phyloP scores from a whole-genome alignment of 2,888 invertebrate genomes.

The Pristionchus fissidentatus region DNA sequence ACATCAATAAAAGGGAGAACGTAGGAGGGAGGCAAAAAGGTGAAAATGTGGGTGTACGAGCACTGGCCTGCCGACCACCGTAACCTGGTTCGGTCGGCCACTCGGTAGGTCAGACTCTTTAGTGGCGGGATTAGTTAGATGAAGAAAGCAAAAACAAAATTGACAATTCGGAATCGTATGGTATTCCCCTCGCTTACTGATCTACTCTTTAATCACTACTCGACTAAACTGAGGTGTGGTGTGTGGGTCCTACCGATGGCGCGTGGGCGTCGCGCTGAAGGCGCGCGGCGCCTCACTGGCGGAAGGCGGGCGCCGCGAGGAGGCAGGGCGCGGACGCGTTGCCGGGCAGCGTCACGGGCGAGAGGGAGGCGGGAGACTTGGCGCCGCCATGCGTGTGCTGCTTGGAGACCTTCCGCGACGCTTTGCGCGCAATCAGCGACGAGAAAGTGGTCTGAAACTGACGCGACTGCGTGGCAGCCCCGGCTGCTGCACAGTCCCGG shows the following conservation, averaged over 20 bases:
- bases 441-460: slow-evolving; percentile 70
- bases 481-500: slow-evolving; percentile 11
- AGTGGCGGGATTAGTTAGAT: neutral
- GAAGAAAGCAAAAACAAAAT: neutral
- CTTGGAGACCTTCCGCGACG: slow-evolving; percentile 57
- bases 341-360: slow-evolving; percentile 49
- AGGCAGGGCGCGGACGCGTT: slow-evolving; percentile 44
- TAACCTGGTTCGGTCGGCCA: neutral
- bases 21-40: neutral
- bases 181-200: slow-evolving; percentile 33
- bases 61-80: neutral
- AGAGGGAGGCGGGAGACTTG: slow-evolving; percentile 51
- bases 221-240: neutral
- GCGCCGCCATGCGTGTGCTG: slow-evolving; percentile 46
- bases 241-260: slow-evolving; percentile 24
- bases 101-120: neutral
- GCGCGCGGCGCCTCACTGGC: slow-evolving; percentile 25
- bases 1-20: neutral
- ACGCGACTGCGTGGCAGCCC: neutral
- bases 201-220: neutral
- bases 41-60: too few species aligned
- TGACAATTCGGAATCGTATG: too few species aligned
- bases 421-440: slow-evolving; percentile 70
- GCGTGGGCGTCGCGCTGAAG: neutral
- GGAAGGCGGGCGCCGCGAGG: slow-evolving; percentile 11